Evolutionary conservation across 2,797 vertebrate genomes (phyloP), one percentile per base, ranked within the genome.

Genomic region (Taeniopygia guttata): DNA sequence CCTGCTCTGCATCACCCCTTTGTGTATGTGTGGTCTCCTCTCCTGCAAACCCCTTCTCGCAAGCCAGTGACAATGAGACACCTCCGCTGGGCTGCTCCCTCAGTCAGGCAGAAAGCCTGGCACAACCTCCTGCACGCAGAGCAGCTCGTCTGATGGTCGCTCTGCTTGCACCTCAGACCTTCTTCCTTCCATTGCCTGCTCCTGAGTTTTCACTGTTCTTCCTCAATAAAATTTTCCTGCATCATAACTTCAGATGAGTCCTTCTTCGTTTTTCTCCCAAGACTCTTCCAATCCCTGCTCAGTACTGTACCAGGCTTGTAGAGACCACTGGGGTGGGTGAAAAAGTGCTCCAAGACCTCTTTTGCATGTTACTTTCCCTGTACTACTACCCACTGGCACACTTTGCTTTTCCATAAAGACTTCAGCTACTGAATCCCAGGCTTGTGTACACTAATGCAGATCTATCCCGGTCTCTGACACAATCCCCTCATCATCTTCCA

Each of bases 111-210:
- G 10, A 11, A 75, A 20, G 10, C 23, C 32, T 29, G 19, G 15
- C 9, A 12, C 11, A 30, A 10, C 5, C 10, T 36, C 6, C 26
- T 36, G 11, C 43, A 40, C 17, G 2, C 7, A 36, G 45, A 52
- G 20, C 1, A 16, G 9, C 40, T 54, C 0, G 0, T 26, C 12
- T 54, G 38, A 45, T 30, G 26, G 20, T 20, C 0, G 0, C 16
- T 12, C 20, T 29, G 3, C 11, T 9, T 17, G 11, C 12, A 11
- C 38, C 4, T 77, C 48, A 15, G 7, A 17, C 9, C 20, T 9
- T 7, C 12, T 63, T 4, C 38, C 20, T 64, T 18, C 10, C 16
- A 2, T 2, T 30, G 2, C 13, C 26, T 54, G 7, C 11, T 55
- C 32, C 54, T n/a, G 32, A 34, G 3, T 4, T 54, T 23, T 55